Evolutionary conservation across 2,113 vertebrate species (phyloP).

Genomic region (Campylomormyrus tamandua): DNA sequence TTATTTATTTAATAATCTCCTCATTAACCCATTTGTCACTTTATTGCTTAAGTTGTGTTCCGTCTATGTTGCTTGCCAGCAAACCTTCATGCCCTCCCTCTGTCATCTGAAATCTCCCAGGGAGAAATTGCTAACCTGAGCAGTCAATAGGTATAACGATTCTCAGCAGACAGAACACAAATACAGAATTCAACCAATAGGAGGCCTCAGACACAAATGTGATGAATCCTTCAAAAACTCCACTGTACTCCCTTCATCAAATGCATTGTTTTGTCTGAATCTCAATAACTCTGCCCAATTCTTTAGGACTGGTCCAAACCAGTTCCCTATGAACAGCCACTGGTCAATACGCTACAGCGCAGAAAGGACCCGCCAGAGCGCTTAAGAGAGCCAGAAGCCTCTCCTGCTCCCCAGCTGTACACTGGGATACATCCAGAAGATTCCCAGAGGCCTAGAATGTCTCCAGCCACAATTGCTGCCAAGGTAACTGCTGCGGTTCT

Average conservation of each 20-base stretch:
- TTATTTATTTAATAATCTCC: slow-evolving; percentile 39
- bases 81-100: slow-evolving; percentile 26
- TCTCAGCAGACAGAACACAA: background rate
- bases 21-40: slow-evolving; percentile 42
- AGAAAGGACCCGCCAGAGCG: slow-evolving; percentile 78
- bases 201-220: background rate
- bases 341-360: slow-evolving; percentile 68
- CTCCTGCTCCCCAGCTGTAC: slow-evolving; percentile 49
- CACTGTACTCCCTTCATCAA: background rate
- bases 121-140: slow-evolving; percentile 35
- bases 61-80: slow-evolving; percentile 13
- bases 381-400: slow-evolving; percentile 69
- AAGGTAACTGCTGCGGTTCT: slow-evolving; percentile 61
- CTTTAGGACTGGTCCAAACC: slow-evolving; percentile 86
- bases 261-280: background rate
- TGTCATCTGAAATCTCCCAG: slow-evolving; percentile 36
- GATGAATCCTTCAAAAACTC: background rate
- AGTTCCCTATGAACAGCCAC: slow-evolving; percentile 70
- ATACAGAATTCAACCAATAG: background rate
- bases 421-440: slow-evolving; percentile 63
- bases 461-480: slow-evolving; percentile 65
- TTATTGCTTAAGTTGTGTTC: slow-evolving; percentile 37
- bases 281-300: slow-evolving; percentile 29
- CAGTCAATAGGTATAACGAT: background rate
- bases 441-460: slow-evolving; percentile 63